These are phyloP conservation scores for Novumbra hubbsi DNA, from an alignment of 2,797 vertebrate species.

Conservation along the genomic window DNA sequence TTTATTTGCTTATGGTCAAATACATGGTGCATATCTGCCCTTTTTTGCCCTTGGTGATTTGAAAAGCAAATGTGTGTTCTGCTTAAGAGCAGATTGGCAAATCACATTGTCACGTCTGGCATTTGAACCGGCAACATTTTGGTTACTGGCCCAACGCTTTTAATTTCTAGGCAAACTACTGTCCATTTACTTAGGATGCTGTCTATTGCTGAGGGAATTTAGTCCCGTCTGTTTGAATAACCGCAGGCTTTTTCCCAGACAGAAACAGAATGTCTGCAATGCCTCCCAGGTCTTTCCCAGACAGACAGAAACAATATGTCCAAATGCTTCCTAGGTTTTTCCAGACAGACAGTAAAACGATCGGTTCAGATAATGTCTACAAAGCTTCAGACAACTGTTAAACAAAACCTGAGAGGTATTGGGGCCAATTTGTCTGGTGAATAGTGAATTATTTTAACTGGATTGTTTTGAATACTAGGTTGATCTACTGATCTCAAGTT, in stretches of 20 bases:
- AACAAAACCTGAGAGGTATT: slow-evolving; percentile 36
- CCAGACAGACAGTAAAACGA: slow-evolving; percentile 51
- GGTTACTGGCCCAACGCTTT: background rate
- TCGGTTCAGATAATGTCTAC: slow-evolving; percentile 20
- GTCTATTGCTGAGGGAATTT: slow-evolving; percentile 45
- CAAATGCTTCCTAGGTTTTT: slow-evolving; percentile 10
- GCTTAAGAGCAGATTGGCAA: no score
- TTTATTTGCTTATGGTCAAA: no score
- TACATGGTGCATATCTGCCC: no score
- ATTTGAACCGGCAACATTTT: no score
- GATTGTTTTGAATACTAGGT: background rate
- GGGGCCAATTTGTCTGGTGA: slow-evolving; percentile 27
- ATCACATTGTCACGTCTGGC: no score
- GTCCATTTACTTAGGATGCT: slow-evolving; percentile 13
- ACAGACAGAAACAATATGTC: slow-evolving; percentile 37
- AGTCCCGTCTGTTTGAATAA: slow-evolving; percentile 19
- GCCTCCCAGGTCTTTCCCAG: background rate
- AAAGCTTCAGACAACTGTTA: slow-evolving; percentile 47
- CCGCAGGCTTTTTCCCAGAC: background rate
- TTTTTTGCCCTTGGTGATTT: no score
- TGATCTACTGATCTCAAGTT: background rate
- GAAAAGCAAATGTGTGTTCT: no score
- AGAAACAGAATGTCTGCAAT: background rate
- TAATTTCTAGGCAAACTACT: background rate
- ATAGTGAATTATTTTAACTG: background rate